Base-by-base conservation (phyloP, 23 tunicate species). In the Styela clava region DNA sequence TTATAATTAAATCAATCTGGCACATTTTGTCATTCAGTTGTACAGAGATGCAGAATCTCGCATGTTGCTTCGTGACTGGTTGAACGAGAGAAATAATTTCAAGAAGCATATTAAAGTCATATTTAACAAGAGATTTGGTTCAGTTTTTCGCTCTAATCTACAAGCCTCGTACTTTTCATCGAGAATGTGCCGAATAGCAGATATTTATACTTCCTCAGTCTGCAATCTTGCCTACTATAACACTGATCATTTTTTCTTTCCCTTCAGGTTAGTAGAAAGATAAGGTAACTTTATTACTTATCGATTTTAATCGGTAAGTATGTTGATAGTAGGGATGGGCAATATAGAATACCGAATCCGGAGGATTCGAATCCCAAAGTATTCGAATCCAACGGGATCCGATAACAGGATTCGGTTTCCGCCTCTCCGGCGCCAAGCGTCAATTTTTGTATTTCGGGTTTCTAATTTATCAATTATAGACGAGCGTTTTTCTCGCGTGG, bases 101-200 rank as follows among this genome's bases (percentile, higher is more conserved):
- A 85, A 95, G 79, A 28, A 16, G 31, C 68, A 31, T 2, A 82
- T 96, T 2, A 96, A 87, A 81, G 83, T 82, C 21, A 85, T 92
- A 20, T 96, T 96, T 52, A 88, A 87, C 52, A 83, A 89, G 27
- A 86, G 83, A 33, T 96, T 96, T 78, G 99, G 99, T 35, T 96
- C 99, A 1, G 84, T 91, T 29, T 96, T 96, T 79, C 94, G 99
- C 33, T 84, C 99, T 19, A 83, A 91, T 74, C 68, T 96, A 9
- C 72, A 91, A 26, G 69, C 86, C 19, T 86, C 97, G 3, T 92
- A 78, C 56, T 96, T 87, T 64, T 85, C 97, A 25, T 83, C 88
- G 12, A 44, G 96, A 52, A 81, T 96, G n/a, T 84, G 95, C 64
- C 79, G 99, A 9, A 84, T 87, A 52, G 99, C 99, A 3, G 99